These are phyloP conservation scores for Diplazon laetatorius DNA, from an alignment of 2,888 invertebrate species.

Conservation along the genomic window DNA sequence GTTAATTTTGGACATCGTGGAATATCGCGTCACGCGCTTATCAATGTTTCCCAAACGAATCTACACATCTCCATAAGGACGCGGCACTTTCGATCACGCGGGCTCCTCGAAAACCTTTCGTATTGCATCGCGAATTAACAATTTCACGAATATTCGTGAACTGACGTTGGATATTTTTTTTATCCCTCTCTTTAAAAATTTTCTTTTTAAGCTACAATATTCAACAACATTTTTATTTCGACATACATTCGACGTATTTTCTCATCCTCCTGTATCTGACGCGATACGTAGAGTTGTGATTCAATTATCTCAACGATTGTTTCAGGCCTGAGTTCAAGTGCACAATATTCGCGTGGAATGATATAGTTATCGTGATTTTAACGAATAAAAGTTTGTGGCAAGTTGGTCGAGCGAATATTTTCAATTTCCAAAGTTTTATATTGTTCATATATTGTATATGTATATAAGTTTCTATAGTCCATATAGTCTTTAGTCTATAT, in stretches of 20 bases:
- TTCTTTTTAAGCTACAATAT: no score
- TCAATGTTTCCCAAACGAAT: not conserved
- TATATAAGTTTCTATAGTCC: no score
- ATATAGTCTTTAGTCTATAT: no score
- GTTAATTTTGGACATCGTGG: slow-evolving; percentile 69
- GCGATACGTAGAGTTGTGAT: not conserved
- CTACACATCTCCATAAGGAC: not conserved
- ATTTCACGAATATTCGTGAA: not conserved
- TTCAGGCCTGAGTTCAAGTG: not conserved
- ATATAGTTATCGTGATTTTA: slow-evolving; percentile 20
- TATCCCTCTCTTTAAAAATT: no score
- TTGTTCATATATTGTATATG: no score
- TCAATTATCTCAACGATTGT: slow-evolving; percentile 24
- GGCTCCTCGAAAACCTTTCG: not conserved
- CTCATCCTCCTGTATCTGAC: not conserved
- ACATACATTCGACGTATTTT: not conserved
- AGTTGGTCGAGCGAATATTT: slow-evolving; percentile 39
- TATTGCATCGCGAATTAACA: slow-evolving; percentile 3
- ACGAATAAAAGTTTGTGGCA: slow-evolving; percentile 43
- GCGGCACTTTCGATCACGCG: not conserved
- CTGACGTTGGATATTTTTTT: not conserved
- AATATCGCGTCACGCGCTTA: slow-evolving; percentile 54
- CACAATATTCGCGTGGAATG: slow-evolving; percentile 3
- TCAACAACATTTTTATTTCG: no score
- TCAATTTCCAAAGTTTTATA: slow-evolving; percentile 41